phyloP scores from a whole-genome alignment of 2,797 vertebrate species.

The Rhodeus uyekii region DNA sequence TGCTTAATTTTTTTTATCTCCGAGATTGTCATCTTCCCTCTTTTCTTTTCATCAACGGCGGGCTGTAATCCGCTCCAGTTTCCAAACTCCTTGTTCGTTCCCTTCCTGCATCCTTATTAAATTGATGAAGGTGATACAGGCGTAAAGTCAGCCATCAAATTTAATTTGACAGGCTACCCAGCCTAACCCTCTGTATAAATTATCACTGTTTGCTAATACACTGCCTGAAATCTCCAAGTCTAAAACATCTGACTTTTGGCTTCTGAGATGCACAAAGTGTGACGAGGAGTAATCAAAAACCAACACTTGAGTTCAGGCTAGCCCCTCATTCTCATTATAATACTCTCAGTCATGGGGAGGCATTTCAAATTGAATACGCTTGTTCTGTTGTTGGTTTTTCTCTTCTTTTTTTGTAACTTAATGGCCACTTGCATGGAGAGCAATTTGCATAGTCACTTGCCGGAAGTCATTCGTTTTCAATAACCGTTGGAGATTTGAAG shows the following conservation, averaged over 20 bases:
- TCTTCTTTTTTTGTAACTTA: conserved; percentile 25
- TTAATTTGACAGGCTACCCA: not conserved
- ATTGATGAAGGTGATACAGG: conserved; percentile 14
- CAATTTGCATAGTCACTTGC: not conserved
- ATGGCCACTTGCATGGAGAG: not conserved
- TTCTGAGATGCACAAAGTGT: not conserved
- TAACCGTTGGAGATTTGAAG: not conserved
- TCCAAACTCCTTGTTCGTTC: not conserved
- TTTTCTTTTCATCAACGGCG: not conserved
- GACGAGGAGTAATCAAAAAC: not conserved
- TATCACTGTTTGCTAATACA: not conserved
- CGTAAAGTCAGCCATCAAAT: conserved; percentile 15
- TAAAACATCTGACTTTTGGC: not conserved
- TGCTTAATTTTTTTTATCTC: not conserved
- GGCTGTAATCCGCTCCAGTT: not conserved
- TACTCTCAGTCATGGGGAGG: conserved; percentile 43
- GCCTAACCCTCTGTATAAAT: not conserved
- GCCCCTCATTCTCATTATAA: conserved; percentile 30
- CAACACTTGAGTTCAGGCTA: conserved; percentile 29
- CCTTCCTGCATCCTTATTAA: conserved; percentile 10
- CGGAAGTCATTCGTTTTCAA: not conserved
- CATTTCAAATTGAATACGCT: conserved; percentile 51
- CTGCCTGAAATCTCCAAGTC: not conserved
- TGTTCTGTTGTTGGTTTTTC: conserved; percentile 25
- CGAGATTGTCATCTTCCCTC: not conserved